Conservation (phyloP, 2,113 vertebrate genomes). For the Bombycilla garrulus region DNA sequence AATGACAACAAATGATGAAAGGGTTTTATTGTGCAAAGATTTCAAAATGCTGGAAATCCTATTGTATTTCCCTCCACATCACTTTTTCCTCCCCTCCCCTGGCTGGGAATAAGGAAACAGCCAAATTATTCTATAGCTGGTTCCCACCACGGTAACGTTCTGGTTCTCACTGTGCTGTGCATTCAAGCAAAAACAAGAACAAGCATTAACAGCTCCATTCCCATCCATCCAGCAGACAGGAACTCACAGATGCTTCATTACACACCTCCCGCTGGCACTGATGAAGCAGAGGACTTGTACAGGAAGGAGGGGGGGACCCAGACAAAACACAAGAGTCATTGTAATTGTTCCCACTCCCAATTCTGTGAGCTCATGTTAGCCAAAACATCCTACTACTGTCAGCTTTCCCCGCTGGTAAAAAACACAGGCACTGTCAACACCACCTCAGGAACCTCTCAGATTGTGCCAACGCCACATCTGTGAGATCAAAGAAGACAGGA, state of each 20-base stretch:
- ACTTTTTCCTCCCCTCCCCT: background rate
- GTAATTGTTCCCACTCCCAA: conserved; percentile 4
- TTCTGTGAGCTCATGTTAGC: conserved; percentile 13
- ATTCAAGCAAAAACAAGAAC: conserved; percentile 53
- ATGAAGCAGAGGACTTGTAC: conserved; percentile 45
- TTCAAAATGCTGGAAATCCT: conserved; percentile 46
- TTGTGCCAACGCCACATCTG: background rate
- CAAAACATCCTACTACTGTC: conserved; percentile 4
- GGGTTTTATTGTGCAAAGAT: conserved; percentile 30
- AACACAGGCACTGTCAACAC: background rate
- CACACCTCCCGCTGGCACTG: conserved; percentile 40
- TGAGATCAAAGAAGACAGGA: background rate
- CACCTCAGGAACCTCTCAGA: background rate
- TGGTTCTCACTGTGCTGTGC: conserved; percentile 33
- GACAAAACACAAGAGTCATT: conserved; percentile 48
- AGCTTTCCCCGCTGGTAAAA: background rate
- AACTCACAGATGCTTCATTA: conserved; percentile 59
- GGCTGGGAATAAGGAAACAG: conserved; percentile 26
- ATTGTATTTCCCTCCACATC: conserved; percentile 6
- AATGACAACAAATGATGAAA: conserved; percentile 19
- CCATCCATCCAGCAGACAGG: conserved; percentile 36
- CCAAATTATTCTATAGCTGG: conserved; percentile 42
- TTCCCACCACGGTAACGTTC: conserved; percentile 22
- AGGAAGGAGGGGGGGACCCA: background rate
- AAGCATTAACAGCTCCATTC: conserved; percentile 37